Conservation (phyloP, 2,113 vertebrate species). For the Phaethornis superciliosus region DNA sequence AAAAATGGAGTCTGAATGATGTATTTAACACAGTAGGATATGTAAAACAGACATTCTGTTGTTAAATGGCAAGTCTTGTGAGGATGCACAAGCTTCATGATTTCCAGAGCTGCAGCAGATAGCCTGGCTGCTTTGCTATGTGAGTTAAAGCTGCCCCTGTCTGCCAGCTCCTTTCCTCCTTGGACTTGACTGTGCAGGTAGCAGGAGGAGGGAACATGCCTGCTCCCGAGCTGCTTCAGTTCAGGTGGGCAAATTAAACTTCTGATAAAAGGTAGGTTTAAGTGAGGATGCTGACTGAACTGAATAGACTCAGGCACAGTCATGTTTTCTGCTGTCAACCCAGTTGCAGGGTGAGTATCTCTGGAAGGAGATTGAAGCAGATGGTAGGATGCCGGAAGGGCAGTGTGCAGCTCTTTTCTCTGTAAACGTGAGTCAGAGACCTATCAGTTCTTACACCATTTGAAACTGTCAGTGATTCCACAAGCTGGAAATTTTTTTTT, state of each 20-base stretch:
- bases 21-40: background rate
- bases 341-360: conserved; percentile 30
- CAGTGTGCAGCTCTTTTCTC: conserved; percentile 36
- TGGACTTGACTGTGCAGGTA: background rate
- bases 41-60: background rate
- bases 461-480: conserved; percentile 30
- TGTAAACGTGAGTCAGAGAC: conserved; percentile 48
- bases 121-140: background rate
- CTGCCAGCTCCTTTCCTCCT: background rate
- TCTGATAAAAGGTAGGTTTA: background rate
- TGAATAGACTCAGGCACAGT: background rate
- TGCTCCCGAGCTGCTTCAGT: background rate
- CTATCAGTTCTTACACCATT: conserved; percentile 1
- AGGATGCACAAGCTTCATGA: background rate
- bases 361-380: conserved; percentile 40
- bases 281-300: background rate
- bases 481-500: background rate
- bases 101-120: accelerated
- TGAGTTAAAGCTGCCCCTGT: background rate
- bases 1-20: background rate
- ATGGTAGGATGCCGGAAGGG: conserved; percentile 41
- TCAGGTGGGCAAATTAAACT: background rate
- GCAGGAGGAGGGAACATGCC: background rate
- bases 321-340: conserved; percentile 27
- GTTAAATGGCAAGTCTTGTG: background rate